Evolutionary conservation across 2,797 vertebrate genomes (phyloP).

Genomic region (Strix occidentalis): DNA sequence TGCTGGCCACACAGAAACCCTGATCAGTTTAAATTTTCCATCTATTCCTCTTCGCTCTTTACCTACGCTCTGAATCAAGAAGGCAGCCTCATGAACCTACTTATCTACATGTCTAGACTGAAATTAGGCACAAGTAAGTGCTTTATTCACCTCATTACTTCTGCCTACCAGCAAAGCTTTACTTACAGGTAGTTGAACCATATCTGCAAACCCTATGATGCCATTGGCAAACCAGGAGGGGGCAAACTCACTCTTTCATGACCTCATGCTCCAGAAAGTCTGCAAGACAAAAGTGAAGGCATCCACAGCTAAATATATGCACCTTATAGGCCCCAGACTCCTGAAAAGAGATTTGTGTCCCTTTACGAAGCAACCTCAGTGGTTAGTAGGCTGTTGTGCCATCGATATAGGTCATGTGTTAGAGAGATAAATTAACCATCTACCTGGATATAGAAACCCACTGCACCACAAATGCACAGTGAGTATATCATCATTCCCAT

Average conservation of each 20-base stretch:
- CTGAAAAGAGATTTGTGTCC: background rate
- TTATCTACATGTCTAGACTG: background rate
- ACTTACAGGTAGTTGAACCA: background rate
- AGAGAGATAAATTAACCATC: constrained; percentile 1
- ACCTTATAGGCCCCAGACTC: background rate
- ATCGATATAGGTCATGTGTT: background rate
- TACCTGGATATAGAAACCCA: background rate
- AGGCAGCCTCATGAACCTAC: background rate
- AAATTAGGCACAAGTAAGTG: background rate
- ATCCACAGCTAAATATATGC: background rate
- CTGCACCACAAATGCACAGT: background rate
- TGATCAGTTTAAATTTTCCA: accelerated
- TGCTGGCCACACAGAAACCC: accelerated
- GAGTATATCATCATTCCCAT: background rate
- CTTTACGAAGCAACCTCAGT: background rate
- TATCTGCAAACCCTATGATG: background rate
- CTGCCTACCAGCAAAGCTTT: background rate
- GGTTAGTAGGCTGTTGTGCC: background rate
- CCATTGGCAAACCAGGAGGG: background rate
- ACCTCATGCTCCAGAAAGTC: background rate
- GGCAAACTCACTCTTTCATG: background rate
- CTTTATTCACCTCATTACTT: background rate
- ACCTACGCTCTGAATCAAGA: background rate
- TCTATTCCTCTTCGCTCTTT: background rate
- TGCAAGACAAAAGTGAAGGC: background rate